Percentiles rank a stretch among this genome's conserved stretches.
Conservation (phyloP, 1,140 invertebrate species). For the Dinoponera quadriceps region DNA sequence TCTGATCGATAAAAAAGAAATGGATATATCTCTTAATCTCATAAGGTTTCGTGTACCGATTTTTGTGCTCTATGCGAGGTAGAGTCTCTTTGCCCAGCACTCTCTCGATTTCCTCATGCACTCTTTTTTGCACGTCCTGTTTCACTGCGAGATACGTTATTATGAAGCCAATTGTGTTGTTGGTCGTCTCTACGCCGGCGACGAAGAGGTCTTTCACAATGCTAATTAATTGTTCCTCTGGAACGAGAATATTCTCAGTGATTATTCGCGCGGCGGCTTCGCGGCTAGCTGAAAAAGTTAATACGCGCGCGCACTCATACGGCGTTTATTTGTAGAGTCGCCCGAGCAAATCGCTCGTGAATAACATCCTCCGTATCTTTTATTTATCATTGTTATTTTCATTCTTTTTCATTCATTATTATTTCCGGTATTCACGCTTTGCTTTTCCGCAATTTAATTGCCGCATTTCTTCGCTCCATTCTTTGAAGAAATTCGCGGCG, state of each 20-base stretch:
- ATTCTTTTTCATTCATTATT: too few species aligned
- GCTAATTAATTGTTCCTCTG: constrained; percentile 86
- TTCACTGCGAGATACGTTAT: constrained; percentile 87
- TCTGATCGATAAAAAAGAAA: too few species aligned
- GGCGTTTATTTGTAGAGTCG: neutral
- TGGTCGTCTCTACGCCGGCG: constrained; percentile 89
- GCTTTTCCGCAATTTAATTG: too few species aligned
- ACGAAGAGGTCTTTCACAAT: constrained; percentile 87
- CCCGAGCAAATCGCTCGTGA: too few species aligned
- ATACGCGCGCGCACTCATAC: constrained; percentile 67
- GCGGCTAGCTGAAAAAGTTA: constrained; percentile 33
- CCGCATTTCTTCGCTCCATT: too few species aligned
- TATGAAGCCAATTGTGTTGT: constrained; percentile 87
- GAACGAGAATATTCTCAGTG: constrained; percentile 60
- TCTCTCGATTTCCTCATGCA: constrained; percentile 87
- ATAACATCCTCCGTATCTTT: too few species aligned
- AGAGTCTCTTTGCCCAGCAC: constrained; percentile 83
- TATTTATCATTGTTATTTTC: too few species aligned
- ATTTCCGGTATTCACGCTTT: too few species aligned
- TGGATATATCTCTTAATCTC: too few species aligned
- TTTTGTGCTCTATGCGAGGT: constrained; percentile 83
- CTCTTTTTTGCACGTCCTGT: constrained; percentile 86
- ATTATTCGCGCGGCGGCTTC: constrained; percentile 19
- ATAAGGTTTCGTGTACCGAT: constrained; percentile 79
- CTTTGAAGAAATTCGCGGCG: too few species aligned